Base-by-base conservation (phyloP, 2,888 invertebrate genomes). In the Perdita meconis region DNA sequence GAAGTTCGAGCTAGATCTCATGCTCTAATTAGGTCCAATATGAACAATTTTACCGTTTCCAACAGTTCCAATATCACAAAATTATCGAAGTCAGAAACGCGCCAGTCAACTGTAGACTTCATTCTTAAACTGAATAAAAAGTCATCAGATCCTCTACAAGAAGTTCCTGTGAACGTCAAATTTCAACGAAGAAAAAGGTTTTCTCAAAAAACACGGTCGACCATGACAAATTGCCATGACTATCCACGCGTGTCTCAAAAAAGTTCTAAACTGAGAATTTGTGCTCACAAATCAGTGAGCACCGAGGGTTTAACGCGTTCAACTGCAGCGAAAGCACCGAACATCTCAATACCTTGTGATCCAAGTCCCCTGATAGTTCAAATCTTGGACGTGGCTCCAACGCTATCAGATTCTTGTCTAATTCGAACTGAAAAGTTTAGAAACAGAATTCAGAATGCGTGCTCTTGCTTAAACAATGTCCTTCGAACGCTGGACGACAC, bases 381-480 rank as follows among this genome's bases (percentile, higher is more conserved):
- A 26, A 78, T 89, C 16, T 78, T 83, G 42, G 77, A 84, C 47
- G 76, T 77, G 0, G 84, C 87, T 19, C 72, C 80, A 3, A 71
- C 70, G 4, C n/a, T 81, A 3, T 42, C 34, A 24, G 78, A 65
- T 2, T 63, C 73, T 6, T 83, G 83, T 19, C 13, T 83, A 12
- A 57, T 73, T 13, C 22, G 64, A 19, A 83, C 74, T 63, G 70
- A 44, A 65, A 76, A 12, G 55, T 88, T 64, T 60, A 70, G 74
- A 50, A 61, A 50, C 0, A 80, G 75, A n/a, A 26, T 87, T 0
- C 12, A 13, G n/a, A 77, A 82, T 13, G 80, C 81, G 2, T 86
- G 80, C 12, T 84, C 80, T 16, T 78, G 81, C 8, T 44, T 88
- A 16, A 88, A 88, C 57, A 72, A 82, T 12, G 40, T 86, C 4